These are phyloP conservation scores for Poecilobothrus nobilitatus DNA, from an alignment of 2,888 invertebrate genomes.

Conservation along the genomic window DNA sequence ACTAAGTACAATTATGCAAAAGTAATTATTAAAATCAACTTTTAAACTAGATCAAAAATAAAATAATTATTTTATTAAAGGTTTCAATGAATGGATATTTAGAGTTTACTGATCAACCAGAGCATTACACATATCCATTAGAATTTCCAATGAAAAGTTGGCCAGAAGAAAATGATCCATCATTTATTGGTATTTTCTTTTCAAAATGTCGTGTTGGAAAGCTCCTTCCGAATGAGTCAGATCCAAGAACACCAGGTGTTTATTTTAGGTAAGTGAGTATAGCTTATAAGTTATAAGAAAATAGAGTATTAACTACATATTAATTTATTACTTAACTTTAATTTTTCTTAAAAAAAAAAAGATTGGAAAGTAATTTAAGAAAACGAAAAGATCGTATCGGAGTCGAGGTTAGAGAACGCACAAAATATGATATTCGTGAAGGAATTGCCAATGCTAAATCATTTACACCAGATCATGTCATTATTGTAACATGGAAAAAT, in stretches of 20 bases:
- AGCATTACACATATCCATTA: conserved; percentile 67
- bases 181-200: conserved; percentile 82
- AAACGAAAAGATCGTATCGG: conserved; percentile 65
- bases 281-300: too few relatives aligned
- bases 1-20: conserved; percentile 81
- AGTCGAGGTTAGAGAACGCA: conserved; percentile 66
- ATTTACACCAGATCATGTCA: conserved; percentile 76
- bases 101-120: conserved; percentile 79
- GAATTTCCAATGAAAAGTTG: conserved; percentile 72
- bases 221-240: conserved; percentile 56
- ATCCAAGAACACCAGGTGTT: conserved; percentile 63
- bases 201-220: conserved; percentile 71
- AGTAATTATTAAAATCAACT: conserved; percentile 43
- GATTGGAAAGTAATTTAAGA: conserved; percentile 55
- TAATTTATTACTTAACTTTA: too few relatives aligned
- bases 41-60: neutral
- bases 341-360: conserved; percentile 18
- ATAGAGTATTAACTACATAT: too few relatives aligned
- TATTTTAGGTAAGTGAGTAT: conserved; percentile 52
- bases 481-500: conserved; percentile 87
- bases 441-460: conserved; percentile 81
- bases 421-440: conserved; percentile 73
- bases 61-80: conserved; percentile 37
- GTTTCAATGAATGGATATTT: conserved; percentile 66
- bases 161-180: conserved; percentile 73